phyloP scores from a whole-genome alignment of 2,797 vertebrate genomes.

The Huso huso region DNA sequence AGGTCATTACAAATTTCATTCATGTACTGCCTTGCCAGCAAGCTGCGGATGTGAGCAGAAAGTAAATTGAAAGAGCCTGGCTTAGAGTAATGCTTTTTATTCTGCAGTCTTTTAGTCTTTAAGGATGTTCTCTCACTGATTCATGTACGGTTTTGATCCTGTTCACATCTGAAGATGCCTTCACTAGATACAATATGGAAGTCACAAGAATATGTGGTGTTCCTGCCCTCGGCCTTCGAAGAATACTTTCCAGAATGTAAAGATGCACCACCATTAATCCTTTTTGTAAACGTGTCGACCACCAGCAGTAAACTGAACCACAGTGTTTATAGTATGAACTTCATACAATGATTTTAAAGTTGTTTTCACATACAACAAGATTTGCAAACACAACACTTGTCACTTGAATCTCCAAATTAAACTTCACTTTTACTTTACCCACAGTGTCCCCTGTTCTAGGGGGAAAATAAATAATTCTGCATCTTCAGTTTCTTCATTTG shows the following conservation, averaged over 20 bases:
- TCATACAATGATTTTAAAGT: too few species aligned
- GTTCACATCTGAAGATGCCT: neutral
- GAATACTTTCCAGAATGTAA: neutral
- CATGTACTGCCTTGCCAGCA: slow-evolving; percentile 33
- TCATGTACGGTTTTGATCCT: neutral
- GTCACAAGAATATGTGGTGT: neutral
- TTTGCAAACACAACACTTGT: too few species aligned
- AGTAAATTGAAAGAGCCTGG: slow-evolving; percentile 41
- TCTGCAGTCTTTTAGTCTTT: neutral
- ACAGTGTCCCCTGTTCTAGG: too few species aligned
- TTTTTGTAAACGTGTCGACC: too few species aligned
- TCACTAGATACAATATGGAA: neutral
- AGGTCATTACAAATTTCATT: slow-evolving; percentile 60
- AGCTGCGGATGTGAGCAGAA: slow-evolving; percentile 37
- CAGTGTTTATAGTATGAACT: too few species aligned
- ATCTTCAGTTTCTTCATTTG: too few species aligned
- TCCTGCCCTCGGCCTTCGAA: neutral
- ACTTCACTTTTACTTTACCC: too few species aligned
- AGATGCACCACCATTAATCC: too few species aligned
- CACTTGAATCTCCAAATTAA: too few species aligned
- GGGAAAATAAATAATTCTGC: too few species aligned
- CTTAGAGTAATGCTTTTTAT: slow-evolving; percentile 1
- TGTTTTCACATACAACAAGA: too few species aligned
- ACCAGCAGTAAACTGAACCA: too few species aligned
- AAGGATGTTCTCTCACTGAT: neutral